A percentile compares a stretch with the other conserved stretches of the same genome.
phyloP scores from a whole-genome alignment of 1,140 invertebrate genomes.

The Lepidurus arcticus region DNA sequence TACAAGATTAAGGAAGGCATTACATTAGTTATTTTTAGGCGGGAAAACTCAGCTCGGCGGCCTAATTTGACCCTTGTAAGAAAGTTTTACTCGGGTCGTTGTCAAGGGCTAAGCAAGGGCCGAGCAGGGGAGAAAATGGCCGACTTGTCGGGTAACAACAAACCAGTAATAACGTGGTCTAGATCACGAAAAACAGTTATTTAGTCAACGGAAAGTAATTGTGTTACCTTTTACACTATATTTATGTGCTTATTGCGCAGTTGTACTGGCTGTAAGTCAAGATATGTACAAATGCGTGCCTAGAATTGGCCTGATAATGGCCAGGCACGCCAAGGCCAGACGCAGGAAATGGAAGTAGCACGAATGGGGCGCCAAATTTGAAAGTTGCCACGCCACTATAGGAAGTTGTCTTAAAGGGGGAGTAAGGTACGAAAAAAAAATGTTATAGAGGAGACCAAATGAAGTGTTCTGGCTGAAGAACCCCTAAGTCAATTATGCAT shows the following conservation, averaged over 20 bases:
- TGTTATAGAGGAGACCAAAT: too few relatives aligned
- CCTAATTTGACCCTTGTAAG: constrained; percentile 13
- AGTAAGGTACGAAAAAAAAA: too few relatives aligned
- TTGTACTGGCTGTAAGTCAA: background rate
- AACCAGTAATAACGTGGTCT: background rate
- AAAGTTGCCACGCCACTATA: background rate
- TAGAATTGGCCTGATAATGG: constrained; percentile 19
- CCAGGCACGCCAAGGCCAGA: constrained; percentile 20
- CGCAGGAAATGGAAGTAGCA: background rate
- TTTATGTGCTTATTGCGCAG: background rate
- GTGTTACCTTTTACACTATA: background rate
- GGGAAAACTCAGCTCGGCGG: constrained; percentile 1
- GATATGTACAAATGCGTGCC: constrained; percentile 7
- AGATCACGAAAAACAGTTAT: background rate
- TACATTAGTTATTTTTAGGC: background rate
- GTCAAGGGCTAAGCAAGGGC: constrained; percentile 16
- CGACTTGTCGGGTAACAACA: background rate
- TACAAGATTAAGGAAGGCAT: background rate
- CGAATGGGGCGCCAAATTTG: background rate
- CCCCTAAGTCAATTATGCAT: too few relatives aligned
- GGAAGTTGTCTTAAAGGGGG: background rate
- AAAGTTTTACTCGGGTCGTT: constrained; percentile 19
- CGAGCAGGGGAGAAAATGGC: constrained; percentile 5
- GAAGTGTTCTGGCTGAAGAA: too few relatives aligned
- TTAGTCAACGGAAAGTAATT: background rate